Base-by-base conservation (phyloP, 2,113 vertebrate genomes). In the Callithrix jacchus region DNA sequence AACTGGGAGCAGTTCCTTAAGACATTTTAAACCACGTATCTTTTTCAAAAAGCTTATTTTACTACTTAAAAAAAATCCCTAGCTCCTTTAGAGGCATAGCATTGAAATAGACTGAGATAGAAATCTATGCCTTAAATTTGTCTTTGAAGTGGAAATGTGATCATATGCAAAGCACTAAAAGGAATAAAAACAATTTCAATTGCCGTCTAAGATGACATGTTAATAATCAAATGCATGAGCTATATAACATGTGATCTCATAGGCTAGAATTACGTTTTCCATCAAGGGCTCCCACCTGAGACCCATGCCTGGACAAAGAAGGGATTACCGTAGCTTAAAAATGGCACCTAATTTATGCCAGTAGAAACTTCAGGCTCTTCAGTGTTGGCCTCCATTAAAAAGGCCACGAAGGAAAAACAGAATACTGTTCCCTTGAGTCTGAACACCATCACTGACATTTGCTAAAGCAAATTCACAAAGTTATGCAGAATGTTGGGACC, bases 1-100 rank as follows among this genome's bases (percentile, higher is more conserved):
- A 86, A 70, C 66, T 11, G 68, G 21, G 6, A 68, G 14, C 18
- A 23, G 68, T 52, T 81, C 79, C 61, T 35, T 13, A 81, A 80
- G 66, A 47, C 3, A 84, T 52, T 42, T 93, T 80, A 89, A 85
- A 68, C 20, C 25, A 87, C 25, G 87, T 47, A 92, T 70, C 66
- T 84, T 93, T 95, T 68, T 82, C 66, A 85, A 87, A 94, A 95
- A 87, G 66, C 45, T 77, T 82, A 77, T 64, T 93, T 96, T 91
- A 81, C 42, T 77, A 47, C 40, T 76, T 58, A 23, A 94, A 56
- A 96, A 89, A 93, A 90, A 76, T 23, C 30, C 74, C 40, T 61
- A 95, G 49, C 18, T 89, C 61, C 94, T 93, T 71, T 77, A 94
- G 35, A 95, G 79, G 40, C 14, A 23, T n/a, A 61, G 49, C n/a